phyloP scores from a whole-genome alignment of 37 sponge, comb jelly and placozoan species.

The Beroe forskalii region DNA sequence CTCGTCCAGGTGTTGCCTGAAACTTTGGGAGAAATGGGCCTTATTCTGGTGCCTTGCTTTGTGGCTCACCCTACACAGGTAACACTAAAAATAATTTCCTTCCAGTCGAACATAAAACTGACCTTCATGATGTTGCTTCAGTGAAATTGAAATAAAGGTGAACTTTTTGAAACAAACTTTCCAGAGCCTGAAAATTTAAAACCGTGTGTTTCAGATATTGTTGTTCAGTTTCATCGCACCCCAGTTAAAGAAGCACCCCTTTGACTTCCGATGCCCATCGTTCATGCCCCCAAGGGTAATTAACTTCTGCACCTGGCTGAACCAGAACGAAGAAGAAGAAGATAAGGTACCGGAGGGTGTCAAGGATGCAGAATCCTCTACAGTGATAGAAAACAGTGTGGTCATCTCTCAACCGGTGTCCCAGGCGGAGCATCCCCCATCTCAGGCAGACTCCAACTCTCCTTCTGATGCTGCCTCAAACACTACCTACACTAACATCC shows the following conservation, averaged over 20 bases:
- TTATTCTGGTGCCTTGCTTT: constrained; percentile 22
- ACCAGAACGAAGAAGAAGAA: not conserved
- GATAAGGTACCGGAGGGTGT: not conserved
- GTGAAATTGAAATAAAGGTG: too few species aligned
- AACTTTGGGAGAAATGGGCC: constrained; percentile 24
- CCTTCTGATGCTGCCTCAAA: too few species aligned
- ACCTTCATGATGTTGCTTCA: too few species aligned
- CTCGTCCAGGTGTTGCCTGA: constrained; percentile 30
- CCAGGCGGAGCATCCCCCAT: too few species aligned
- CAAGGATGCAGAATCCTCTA: too few species aligned
- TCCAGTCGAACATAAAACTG: too few species aligned
- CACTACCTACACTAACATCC: too few species aligned
- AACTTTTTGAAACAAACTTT: too few species aligned
- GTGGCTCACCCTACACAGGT: constrained; percentile 51
- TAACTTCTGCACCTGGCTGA: not conserved
- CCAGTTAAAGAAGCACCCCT: constrained; percentile 37
- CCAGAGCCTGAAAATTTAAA: too few species aligned
- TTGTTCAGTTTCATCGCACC: constrained; percentile 31
- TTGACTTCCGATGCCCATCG: constrained; percentile 21
- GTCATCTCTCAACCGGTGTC: too few species aligned
- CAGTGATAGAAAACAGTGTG: too few species aligned
- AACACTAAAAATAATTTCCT: too few species aligned
- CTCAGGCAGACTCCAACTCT: not conserved
- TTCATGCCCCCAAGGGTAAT: not conserved
- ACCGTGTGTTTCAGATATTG: not conserved